Evolutionary conservation across 2,113 vertebrate species (phyloP).

Genomic region (Rafetus swinhoei): DNA sequence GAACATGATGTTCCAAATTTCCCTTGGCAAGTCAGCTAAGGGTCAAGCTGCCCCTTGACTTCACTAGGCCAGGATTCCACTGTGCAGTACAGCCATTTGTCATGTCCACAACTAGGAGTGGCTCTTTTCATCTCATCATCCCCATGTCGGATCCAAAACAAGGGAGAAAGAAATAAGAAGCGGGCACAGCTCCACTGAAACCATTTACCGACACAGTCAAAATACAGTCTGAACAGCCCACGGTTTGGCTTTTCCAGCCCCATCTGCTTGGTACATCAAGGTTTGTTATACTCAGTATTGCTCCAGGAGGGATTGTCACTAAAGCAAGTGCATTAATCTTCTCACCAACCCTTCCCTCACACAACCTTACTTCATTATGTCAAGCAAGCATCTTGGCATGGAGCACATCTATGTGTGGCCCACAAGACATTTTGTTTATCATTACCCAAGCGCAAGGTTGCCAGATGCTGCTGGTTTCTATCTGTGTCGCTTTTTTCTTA

Average conservation of each 20-base stretch:
- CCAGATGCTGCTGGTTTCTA: no score
- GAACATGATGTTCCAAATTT: background rate
- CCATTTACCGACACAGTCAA: background rate
- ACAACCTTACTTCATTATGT: slow-evolving; percentile 5
- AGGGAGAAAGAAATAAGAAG: background rate
- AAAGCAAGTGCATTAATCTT: slow-evolving; percentile 31
- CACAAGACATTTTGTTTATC: no score
- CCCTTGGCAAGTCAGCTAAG: background rate
- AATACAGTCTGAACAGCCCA: background rate
- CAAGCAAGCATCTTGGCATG: slow-evolving; percentile 28
- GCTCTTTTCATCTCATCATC: background rate
- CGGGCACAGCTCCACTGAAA: background rate
- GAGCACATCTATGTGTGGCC: background rate
- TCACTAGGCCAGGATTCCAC: background rate
- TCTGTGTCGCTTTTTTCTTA: no score
- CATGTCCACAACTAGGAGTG: background rate
- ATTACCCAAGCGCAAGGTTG: no score
- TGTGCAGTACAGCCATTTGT: background rate
- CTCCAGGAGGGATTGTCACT: slow-evolving; percentile 53
- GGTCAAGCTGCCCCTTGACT: slow-evolving; percentile 18
- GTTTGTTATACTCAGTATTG: background rate
- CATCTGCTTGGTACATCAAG: background rate
- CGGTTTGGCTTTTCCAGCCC: slow-evolving; percentile 24
- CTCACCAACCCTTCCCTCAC: background rate
- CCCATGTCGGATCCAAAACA: fast-evolving